phyloP scores from a whole-genome alignment of 2,888 invertebrate genomes.

The Lumbricus terrestris region DNA sequence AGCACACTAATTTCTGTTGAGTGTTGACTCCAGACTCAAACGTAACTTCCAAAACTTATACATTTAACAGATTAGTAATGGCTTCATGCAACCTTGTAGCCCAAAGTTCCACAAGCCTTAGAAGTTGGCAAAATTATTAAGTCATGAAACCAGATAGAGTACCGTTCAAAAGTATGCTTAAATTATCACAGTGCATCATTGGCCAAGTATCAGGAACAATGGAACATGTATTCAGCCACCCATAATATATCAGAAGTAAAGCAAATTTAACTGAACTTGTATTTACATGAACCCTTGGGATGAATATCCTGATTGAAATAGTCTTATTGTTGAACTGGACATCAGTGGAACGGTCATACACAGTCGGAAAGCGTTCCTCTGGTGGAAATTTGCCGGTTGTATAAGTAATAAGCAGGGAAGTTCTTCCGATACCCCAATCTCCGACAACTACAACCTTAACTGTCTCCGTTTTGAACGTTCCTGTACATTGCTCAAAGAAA shows the following conservation, averaged over 20 bases:
- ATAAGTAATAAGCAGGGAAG: constrained; percentile 50
- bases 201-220: too few relatives aligned
- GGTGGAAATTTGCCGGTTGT: constrained; percentile 51
- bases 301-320: not conserved
- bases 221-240: too few relatives aligned
- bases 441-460: constrained; percentile 28
- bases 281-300: not conserved
- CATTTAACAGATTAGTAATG: too few relatives aligned
- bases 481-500: not conserved
- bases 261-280: not conserved
- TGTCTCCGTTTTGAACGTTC: constrained; percentile 15
- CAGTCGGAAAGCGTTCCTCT: constrained; percentile 53
- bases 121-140: too few relatives aligned
- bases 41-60: too few relatives aligned
- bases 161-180: too few relatives aligned
- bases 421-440: constrained; percentile 48
- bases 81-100: too few relatives aligned
- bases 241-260: not conserved
- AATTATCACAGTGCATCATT: too few relatives aligned
- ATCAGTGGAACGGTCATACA: constrained; percentile 53
- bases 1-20: too few relatives aligned
- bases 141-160: too few relatives aligned
- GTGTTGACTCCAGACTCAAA: too few relatives aligned
- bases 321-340: constrained; percentile 26
- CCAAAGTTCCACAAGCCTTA: too few relatives aligned